Evolutionary conservation across 2,113 vertebrate genomes (phyloP).

Genomic region (Nyctereutes procyonoides): DNA sequence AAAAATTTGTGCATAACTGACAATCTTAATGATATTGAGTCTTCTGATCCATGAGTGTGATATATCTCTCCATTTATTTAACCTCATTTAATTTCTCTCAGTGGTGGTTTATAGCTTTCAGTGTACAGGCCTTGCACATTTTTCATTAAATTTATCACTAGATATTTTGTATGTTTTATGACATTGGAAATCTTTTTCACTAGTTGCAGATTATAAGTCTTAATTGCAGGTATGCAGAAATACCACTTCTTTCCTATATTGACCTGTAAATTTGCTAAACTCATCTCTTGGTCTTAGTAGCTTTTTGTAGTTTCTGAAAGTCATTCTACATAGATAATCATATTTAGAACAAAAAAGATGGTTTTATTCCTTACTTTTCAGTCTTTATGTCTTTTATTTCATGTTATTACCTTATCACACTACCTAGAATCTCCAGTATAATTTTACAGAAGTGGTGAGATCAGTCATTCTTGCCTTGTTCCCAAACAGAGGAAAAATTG

Average conservation of each 20-base stretch:
- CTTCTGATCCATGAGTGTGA: neutral
- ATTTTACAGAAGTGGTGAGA: neutral
- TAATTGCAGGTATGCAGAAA: neutral
- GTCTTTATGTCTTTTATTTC: neutral
- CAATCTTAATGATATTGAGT: neutral
- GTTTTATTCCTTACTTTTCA: neutral
- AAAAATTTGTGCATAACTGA: neutral
- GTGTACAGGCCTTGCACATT: neutral
- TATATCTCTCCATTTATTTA: neutral
- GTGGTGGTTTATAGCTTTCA: neutral
- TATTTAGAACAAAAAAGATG: neutral
- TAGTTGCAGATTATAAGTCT: neutral
- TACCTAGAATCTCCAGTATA: neutral
- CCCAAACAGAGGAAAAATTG: neutral
- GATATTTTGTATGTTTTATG: neutral
- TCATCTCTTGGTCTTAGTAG: neutral
- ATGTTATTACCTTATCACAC: neutral
- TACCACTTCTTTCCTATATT: neutral
- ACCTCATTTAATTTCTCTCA: neutral
- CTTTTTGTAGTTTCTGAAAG: neutral
- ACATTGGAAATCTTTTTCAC: neutral
- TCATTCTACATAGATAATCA: neutral
- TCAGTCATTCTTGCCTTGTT: neutral
- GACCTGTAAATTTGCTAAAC: neutral
- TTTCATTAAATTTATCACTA: neutral